Evolutionary conservation across 2,888 invertebrate species (phyloP), one percentile per base, ranked within the genome.

Genomic region (Apotomis betuletana): DNA sequence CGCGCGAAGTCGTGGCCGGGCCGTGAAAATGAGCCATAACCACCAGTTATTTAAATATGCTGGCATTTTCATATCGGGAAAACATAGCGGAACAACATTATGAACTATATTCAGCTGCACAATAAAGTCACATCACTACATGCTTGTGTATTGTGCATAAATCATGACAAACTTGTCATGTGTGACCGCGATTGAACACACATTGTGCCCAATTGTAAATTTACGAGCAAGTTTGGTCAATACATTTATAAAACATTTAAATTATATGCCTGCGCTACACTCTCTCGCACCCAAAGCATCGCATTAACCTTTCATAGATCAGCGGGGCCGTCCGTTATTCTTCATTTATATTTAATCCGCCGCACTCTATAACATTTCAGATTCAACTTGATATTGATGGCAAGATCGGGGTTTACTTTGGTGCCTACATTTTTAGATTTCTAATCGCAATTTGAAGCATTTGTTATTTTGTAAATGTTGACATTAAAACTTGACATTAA

Each of bases 221-320:
- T n/a, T n/a, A 38, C 38, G 38, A 58, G 38, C 38, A 58, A 38
- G 49, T 9, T 9, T 44, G 44, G 64, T 54, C 44, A 55, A 6
- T 44, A 27, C 27, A 46, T 64, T 54, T 54, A 61, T 67, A 49
- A 55, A 61, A 51, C 55, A 67, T 71, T 61, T 55, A 67, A 62
- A 67, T 71, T 61, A 57, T 61, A 54, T 65, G 36, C 59, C 65
- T 36, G 27, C 38, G 38, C 59, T 44, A 59, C 54, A 62, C 49
- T 57, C 49, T 67, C 55, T 27, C 61, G 54, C 62, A 67, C 58
- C 58, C 62, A 46, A 67, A 67, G 60, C 63, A 69, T 27, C 55
- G 51, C 71, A 67, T 72, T 62, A 72, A 72, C 67, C 71, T 72
- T 72, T 72, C 67, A 72, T 72, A 72, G 67, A 67, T 72, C 62